Conservation (phyloP, 2,113 vertebrate species). For the Proterorhinus semilunaris region DNA sequence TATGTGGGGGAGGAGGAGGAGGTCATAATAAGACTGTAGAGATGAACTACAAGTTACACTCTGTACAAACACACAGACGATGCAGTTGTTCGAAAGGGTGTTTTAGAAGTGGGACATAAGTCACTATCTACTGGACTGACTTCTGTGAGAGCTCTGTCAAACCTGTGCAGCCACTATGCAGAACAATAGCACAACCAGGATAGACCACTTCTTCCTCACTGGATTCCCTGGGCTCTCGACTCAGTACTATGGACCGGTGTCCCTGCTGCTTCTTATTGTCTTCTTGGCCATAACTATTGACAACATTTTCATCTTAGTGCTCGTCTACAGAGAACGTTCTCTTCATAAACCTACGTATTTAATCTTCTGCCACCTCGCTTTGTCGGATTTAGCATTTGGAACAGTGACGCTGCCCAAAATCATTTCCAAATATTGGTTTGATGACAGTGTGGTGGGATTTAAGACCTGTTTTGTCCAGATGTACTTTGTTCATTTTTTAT, state of each 20-base stretch:
- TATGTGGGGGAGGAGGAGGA: neutral
- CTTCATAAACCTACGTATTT: conserved; percentile 66
- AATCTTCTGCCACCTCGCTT: conserved; percentile 64
- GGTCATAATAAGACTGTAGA: too few relatives aligned
- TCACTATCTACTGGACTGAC: neutral
- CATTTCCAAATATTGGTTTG: conserved; percentile 56
- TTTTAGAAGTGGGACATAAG: too few relatives aligned
- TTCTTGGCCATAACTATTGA: conserved; percentile 48
- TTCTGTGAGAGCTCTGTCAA: neutral
- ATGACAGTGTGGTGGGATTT: conserved; percentile 46
- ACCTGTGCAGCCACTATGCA: conserved; percentile 12
- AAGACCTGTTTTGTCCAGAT: conserved; percentile 59
- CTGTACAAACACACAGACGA: too few relatives aligned
- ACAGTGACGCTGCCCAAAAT: conserved; percentile 53
- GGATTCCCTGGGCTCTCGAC: conserved; percentile 58
- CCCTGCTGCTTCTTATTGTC: conserved; percentile 36
- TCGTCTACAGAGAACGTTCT: conserved; percentile 37
- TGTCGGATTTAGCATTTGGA: conserved; percentile 59
- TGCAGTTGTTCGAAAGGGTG: too few relatives aligned
- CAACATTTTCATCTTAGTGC: conserved; percentile 55
- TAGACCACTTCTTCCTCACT: conserved; percentile 40
- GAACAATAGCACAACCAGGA: conserved; percentile 27
- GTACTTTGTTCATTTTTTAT: conserved; percentile 64
- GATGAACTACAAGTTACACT: too few relatives aligned
- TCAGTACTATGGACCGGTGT: conserved; percentile 35